Conservation (phyloP, 1,140 invertebrate genomes). For the Protaetia brevitarsis region DNA sequence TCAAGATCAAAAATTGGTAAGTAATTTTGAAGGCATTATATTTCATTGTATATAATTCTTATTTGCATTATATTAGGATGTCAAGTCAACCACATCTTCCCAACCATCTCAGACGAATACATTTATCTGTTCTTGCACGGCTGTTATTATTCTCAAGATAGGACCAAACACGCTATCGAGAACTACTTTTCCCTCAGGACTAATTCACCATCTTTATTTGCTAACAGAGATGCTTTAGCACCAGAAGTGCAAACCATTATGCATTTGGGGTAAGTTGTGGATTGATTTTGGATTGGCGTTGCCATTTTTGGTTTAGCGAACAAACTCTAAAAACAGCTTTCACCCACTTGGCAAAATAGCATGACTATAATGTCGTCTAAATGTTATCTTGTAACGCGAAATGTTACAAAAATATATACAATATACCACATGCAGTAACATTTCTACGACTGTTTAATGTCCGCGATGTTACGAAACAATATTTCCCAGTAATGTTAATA, state of each 20-base stretch:
- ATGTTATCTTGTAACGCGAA: too few relatives aligned
- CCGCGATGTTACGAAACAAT: too few relatives aligned
- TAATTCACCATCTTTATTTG: constrained; percentile 55
- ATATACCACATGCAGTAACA: too few relatives aligned
- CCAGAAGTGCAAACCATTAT: constrained; percentile 52
- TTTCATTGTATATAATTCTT: not conserved
- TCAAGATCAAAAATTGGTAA: constrained; percentile 33
- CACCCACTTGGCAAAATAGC: too few relatives aligned
- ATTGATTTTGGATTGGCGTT: too few relatives aligned
- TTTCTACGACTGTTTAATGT: too few relatives aligned
- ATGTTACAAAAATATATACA: too few relatives aligned
- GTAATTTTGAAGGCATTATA: not conserved
- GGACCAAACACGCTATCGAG: constrained; percentile 58
- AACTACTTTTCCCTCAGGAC: constrained; percentile 57
- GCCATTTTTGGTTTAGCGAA: too few relatives aligned
- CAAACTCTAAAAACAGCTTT: too few relatives aligned
- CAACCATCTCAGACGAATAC: constrained; percentile 56
- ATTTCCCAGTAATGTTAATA: too few relatives aligned
- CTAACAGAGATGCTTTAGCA: constrained; percentile 51
- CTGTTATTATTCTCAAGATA: constrained; percentile 57
- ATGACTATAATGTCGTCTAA: too few relatives aligned
- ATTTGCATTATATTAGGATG: constrained; percentile 50
- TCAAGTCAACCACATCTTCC: constrained; percentile 56
- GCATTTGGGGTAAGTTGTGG: constrained; percentile 57
- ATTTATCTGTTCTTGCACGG: constrained; percentile 59